Conservation (phyloP, 2,888 invertebrate genomes). For the Pimpla rufipes region DNA sequence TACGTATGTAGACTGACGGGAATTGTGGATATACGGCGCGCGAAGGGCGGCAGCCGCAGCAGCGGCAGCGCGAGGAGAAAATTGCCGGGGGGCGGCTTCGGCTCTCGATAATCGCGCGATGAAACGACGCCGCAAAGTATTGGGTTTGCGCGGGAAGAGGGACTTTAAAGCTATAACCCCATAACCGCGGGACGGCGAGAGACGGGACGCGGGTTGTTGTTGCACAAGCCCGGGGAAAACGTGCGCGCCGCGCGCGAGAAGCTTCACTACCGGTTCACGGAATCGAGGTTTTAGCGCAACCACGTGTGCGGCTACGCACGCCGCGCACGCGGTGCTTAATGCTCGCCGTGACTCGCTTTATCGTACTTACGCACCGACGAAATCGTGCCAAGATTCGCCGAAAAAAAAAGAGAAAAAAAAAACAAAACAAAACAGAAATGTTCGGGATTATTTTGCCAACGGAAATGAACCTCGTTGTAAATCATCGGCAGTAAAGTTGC, state of each 20-base stretch:
- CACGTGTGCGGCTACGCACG: slow-evolving; percentile 44
- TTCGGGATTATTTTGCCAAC: slow-evolving; percentile 30
- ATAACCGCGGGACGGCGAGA: slow-evolving; percentile 30
- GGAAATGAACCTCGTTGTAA: slow-evolving; percentile 36
- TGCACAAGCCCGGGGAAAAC: slow-evolving; percentile 61
- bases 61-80: slow-evolving; percentile 38
- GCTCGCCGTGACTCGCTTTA: slow-evolving; percentile 28
- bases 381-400: slow-evolving; percentile 29
- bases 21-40: slow-evolving; percentile 38
- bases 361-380: slow-evolving; percentile 30
- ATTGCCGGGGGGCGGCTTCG: slow-evolving; percentile 41
- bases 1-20: slow-evolving; percentile 21
- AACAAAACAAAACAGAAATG: neutral
- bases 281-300: slow-evolving; percentile 58
- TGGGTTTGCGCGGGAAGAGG: slow-evolving; percentile 63
- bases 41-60: neutral
- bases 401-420: slow-evolving; percentile 9
- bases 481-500: neutral
- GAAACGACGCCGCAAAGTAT: slow-evolving; percentile 71
- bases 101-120: slow-evolving; percentile 70
- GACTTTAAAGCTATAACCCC: slow-evolving; percentile 47
- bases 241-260: too few species aligned
- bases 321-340: slow-evolving; percentile 6
- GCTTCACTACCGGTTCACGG: slow-evolving; percentile 68
- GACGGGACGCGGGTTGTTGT: slow-evolving; percentile 48